Conservation (phyloP, 2,113 vertebrate species). For the Tyrannus savana region DNA sequence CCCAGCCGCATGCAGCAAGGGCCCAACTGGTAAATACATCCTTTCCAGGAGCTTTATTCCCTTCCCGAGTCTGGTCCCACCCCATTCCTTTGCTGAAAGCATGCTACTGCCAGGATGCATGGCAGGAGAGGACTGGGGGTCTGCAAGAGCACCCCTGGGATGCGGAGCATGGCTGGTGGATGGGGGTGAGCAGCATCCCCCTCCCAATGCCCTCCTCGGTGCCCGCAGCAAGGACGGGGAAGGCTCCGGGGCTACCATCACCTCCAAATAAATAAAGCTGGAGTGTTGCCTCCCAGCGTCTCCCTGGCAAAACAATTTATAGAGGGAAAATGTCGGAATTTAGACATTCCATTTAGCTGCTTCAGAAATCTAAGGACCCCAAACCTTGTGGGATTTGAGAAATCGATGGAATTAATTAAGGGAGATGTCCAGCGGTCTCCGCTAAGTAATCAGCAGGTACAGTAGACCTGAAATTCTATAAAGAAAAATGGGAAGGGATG, state of each 20-base stretch:
- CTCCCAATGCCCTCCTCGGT: accelerated
- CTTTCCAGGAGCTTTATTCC: constrained; percentile 22
- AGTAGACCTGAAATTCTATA: constrained; percentile 77
- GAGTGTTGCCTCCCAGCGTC: constrained; percentile 50
- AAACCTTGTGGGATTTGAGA: constrained; percentile 73
- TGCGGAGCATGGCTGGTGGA: accelerated
- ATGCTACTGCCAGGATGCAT: neutral
- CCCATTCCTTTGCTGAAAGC: accelerated
- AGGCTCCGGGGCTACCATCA: neutral
- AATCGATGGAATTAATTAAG: constrained; percentile 82
- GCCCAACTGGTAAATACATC: constrained; percentile 54
- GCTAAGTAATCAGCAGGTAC: constrained; percentile 79
- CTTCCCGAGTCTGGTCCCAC: neutral
- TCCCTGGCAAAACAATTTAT: constrained; percentile 74
- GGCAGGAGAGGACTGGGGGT: neutral
- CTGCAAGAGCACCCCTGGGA: neutral
- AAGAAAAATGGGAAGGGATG: constrained; percentile 78
- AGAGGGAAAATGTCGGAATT: constrained; percentile 75
- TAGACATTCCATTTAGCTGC: constrained; percentile 80
- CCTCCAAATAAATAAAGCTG: constrained; percentile 62
- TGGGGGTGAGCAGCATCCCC: neutral
- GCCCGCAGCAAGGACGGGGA: neutral
- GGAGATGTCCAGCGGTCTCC: constrained; percentile 73
- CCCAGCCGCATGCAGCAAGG: constrained; percentile 13
- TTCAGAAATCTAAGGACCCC: constrained; percentile 77